Evolutionary conservation across 2,797 vertebrate species (phyloP).

Genomic region (Lemur catta): DNA sequence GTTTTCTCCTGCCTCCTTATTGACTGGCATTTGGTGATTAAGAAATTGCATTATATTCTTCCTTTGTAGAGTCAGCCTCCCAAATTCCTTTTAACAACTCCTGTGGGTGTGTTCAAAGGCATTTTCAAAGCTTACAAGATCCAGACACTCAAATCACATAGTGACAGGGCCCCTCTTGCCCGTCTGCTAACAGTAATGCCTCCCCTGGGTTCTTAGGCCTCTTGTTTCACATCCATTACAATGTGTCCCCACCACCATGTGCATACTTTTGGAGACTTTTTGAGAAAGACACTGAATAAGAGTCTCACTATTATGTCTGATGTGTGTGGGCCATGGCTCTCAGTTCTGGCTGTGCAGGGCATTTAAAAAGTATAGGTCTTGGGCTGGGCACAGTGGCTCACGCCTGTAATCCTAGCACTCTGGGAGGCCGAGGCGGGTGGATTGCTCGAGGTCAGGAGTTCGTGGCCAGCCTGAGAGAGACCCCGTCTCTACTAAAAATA

Average conservation of each 20-base stretch:
- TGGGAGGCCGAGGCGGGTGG: too few relatives aligned
- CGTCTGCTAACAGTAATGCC: neutral
- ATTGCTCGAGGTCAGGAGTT: too few relatives aligned
- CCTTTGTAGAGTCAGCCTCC: neutral
- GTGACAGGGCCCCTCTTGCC: neutral
- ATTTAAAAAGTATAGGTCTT: neutral
- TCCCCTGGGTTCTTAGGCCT: neutral
- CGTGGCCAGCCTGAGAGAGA: too few relatives aligned
- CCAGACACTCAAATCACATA: neutral
- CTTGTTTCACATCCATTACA: neutral
- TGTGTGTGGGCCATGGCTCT: neutral
- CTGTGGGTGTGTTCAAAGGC: neutral
- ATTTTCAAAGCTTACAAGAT: conserved; percentile 18
- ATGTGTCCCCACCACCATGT: neutral
- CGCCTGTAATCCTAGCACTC: too few relatives aligned
- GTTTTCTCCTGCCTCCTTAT: neutral
- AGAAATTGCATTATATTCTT: neutral
- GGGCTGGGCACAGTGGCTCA: too few relatives aligned
- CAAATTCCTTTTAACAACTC: neutral
- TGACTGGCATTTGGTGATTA: neutral
- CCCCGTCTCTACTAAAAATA: too few relatives aligned
- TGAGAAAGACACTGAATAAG: neutral
- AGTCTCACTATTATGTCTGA: neutral
- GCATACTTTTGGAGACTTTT: neutral
- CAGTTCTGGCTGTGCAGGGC: neutral